Evolutionary conservation across 2,797 vertebrate species (phyloP).

Genomic region (Phoebastria nigripes): DNA sequence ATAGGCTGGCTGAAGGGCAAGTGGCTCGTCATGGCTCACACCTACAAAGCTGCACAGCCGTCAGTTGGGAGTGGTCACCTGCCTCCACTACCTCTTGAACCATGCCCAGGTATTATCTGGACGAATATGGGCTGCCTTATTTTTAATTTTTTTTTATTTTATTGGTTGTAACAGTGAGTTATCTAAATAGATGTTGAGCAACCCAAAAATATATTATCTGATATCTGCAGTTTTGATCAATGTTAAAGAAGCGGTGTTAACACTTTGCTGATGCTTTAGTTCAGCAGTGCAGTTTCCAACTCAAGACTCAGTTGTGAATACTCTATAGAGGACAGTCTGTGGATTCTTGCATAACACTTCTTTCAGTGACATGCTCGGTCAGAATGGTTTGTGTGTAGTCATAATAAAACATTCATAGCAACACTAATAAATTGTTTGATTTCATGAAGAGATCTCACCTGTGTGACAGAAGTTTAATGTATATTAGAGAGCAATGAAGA

Average conservation of each 20-base stretch:
- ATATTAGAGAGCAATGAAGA: background rate
- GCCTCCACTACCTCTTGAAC: background rate
- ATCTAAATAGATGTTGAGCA: background rate
- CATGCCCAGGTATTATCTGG: background rate
- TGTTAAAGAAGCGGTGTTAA: background rate
- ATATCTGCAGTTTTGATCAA: background rate
- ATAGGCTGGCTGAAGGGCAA: fast-evolving
- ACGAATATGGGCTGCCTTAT: background rate
- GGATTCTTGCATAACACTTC: fast-evolving
- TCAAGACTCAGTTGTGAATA: background rate
- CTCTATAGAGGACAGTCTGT: background rate
- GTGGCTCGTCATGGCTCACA: background rate
- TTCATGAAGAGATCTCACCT: background rate
- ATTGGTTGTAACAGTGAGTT: background rate
- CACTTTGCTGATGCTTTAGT: background rate
- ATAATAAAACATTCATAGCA: background rate
- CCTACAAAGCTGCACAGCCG: fast-evolving
- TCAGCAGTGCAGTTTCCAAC: background rate
- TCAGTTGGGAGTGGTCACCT: background rate
- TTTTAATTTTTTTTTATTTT: background rate
- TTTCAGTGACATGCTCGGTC: fast-evolving
- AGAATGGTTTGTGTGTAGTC: background rate
- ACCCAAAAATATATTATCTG: background rate
- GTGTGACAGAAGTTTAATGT: background rate
- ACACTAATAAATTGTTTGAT: background rate